These are phyloP conservation scores for Popillia japonica DNA, from an alignment of 1,140 invertebrate species.

Conservation along the genomic window DNA sequence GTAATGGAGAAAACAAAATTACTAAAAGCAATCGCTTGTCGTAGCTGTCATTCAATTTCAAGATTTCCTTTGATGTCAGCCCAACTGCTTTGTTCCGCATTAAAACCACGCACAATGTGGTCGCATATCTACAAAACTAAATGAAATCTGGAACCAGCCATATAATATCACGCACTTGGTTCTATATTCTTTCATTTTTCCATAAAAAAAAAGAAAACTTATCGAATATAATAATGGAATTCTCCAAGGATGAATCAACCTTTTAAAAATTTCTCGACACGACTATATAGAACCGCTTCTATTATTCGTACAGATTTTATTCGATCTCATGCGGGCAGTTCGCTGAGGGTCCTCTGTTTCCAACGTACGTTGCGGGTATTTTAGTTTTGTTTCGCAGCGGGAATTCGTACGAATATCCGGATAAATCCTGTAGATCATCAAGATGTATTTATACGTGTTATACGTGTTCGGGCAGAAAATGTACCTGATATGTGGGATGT, in stretches of 20 bases:
- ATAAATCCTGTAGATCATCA: not conserved
- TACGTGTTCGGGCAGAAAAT: not conserved
- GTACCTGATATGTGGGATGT: not conserved
- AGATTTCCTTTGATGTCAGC: not conserved
- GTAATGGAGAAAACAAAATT: too few species aligned
- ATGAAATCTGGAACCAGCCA: not conserved
- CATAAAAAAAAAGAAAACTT: not conserved
- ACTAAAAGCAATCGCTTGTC: slow-evolving; percentile 1
- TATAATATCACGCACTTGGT: not conserved
- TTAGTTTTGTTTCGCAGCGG: not conserved
- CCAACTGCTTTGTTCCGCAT: not conserved
- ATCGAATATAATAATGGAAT: not conserved
- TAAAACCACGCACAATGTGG: not conserved
- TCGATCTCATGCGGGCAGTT: too few species aligned
- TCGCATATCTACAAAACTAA: too few species aligned
- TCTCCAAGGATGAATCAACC: not conserved
- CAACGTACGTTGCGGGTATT: not conserved
- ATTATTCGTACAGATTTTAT: too few species aligned
- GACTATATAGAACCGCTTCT: too few species aligned
- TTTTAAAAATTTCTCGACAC: not conserved
- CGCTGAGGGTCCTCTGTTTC: too few species aligned
- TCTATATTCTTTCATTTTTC: not conserved
- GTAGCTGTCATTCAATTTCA: not conserved
- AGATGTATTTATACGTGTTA: not conserved
- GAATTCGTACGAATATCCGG: not conserved